Base-by-base conservation (phyloP, 2,113 vertebrate genomes). In the Heterochromis multidens region DNA sequence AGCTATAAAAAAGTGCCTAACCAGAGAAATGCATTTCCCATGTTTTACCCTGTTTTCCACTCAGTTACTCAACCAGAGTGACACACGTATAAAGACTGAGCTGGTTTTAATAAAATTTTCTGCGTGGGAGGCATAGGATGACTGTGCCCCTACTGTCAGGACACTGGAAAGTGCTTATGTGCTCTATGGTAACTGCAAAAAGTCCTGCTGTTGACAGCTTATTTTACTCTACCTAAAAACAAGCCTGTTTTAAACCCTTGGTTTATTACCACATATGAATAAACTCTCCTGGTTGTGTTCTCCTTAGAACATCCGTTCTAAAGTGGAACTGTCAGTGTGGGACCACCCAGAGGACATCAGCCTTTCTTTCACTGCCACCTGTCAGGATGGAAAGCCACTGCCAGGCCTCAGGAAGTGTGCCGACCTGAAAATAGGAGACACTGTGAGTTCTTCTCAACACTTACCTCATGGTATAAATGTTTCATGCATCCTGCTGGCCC, bases 381-480 rank as follows among this genome's bases (percentile, higher is more conserved):
- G 99, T 90, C 98, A 99, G 88, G 98, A 99, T 0, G 98, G 98
- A 0, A 35, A 95, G 14, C 96, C 97, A 5, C 97, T 98, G 72
- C 96, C 97, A 0, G 98, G 97, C 40, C 95, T 98, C 92, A 97
- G 96, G 94, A 99, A 98, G 81, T 99, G 99, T 70, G 97, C 96
- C 2, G 98, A 97, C 90, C 93, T 99, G 88, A 99, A 97, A 94
- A 99, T 99, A 2, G 98, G 99, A 84, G 99, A 99, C 93, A 99
- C 98, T 1, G 99, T 99, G 90, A 98, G 98, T 96, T 19, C 82
- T 35, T 58, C 33, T 67, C 40, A 72, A 21, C 4, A 1, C 25
- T n/a, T 29, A 3, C 35, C 29, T 67, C 27, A 4, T 13, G 1
- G 33, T 49, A 1, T 72, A 10, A 82, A 82, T 80, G 57, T 83